These are phyloP conservation scores for Sebastes nivosus DNA, from an alignment of 2,797 vertebrate genomes.

Conservation along the genomic window DNA sequence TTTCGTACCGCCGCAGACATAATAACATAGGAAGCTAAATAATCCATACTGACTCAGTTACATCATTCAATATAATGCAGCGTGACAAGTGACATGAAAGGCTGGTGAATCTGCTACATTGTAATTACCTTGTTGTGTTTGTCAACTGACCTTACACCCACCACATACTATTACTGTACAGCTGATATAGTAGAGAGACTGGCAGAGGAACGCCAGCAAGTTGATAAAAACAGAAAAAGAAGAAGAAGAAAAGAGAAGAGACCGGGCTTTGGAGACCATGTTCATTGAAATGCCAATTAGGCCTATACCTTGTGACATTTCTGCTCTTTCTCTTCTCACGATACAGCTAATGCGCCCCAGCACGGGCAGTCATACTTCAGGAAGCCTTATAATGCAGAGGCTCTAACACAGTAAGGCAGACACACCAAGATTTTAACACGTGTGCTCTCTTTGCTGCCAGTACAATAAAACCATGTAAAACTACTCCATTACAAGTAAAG, in stretches of 20 bases:
- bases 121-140: constrained; percentile 63
- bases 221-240: constrained; percentile 17
- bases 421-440: constrained; percentile 8
- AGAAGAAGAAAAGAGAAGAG: not conserved
- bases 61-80: constrained; percentile 30
- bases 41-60: constrained; percentile 27
- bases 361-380: constrained; percentile 33
- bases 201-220: constrained; percentile 11
- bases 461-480: not conserved
- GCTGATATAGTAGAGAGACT: constrained; percentile 5
- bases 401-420: constrained; percentile 23
- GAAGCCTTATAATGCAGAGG: constrained; percentile 10
- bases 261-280: constrained; percentile 6
- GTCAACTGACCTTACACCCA: constrained; percentile 55
- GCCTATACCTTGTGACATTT: constrained; percentile 56
- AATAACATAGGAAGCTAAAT: constrained; percentile 20
- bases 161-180: not conserved
- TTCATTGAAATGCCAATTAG: constrained; percentile 62
- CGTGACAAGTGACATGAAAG: constrained; percentile 39
- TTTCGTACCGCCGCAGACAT: constrained; percentile 10
- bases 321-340: constrained; percentile 44
- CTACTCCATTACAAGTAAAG: not conserved
- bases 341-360: constrained; percentile 40
- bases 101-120: constrained; percentile 33
- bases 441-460: not conserved